A percentile compares a stretch with the other conserved stretches of the same genome.
Evolutionary conservation across 2,888 invertebrate genomes (phyloP).

Genomic region (Omphaloscelis lunosa): DNA sequence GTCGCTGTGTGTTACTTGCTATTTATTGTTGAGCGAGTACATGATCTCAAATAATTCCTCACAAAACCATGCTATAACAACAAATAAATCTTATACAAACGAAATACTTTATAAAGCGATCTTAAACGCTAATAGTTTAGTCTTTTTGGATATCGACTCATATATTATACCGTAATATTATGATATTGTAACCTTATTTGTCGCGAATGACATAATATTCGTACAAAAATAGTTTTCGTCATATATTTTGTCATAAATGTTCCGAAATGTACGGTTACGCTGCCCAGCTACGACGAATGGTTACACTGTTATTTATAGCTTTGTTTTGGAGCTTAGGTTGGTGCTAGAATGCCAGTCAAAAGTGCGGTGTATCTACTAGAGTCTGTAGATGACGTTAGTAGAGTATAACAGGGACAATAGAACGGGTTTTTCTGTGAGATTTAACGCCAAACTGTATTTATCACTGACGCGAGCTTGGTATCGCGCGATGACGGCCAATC

Average conservation of each 20-base stretch:
- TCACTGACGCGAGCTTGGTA: background rate
- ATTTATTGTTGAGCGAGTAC: too few relatives aligned
- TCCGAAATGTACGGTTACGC: background rate
- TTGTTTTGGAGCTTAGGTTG: constrained; percentile 51
- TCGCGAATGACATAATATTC: constrained; percentile 15
- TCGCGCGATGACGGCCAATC: background rate
- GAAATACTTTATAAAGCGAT: background rate
- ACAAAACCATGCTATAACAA: background rate
- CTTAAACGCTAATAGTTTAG: background rate
- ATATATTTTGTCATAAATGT: constrained; percentile 21
- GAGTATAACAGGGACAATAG: background rate
- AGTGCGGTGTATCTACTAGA: background rate
- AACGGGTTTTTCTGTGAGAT: constrained; percentile 19
- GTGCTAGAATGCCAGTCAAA: background rate
- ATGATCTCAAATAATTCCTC: background rate
- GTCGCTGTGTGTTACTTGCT: background rate
- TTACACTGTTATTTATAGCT: constrained; percentile 40
- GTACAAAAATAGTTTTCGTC: constrained; percentile 14
- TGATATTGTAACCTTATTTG: constrained; percentile 13
- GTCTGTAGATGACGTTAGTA: background rate
- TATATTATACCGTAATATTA: background rate
- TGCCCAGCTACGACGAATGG: constrained; percentile 20
- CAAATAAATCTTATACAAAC: background rate
- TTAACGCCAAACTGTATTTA: constrained; percentile 42
- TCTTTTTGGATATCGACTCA: constrained; percentile 11